A percentile compares a stretch with the other conserved stretches of the same genome.
Conservation (phyloP, 1,140 invertebrate species). For the Hyles euphorbiae region DNA sequence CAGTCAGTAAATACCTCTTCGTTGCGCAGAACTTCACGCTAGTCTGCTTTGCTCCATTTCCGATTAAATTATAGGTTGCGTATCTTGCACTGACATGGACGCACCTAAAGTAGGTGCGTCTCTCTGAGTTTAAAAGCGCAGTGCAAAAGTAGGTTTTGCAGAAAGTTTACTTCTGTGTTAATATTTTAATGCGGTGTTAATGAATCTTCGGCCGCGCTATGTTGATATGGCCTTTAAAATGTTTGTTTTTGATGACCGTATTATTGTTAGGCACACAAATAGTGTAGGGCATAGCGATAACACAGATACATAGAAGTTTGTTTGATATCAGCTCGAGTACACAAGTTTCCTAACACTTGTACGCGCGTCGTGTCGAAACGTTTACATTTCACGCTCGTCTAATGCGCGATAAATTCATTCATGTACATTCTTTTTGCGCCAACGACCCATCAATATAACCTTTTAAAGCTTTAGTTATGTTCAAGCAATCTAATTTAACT, state of each 20-base stretch:
- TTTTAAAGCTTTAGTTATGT: neutral
- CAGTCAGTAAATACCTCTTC: constrained; percentile 16
- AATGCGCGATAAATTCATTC: constrained; percentile 30
- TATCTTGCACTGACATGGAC: constrained; percentile 24
- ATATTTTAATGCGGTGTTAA: too few relatives aligned
- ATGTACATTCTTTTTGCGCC: constrained; percentile 12
- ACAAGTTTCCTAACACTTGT: constrained; percentile 29
- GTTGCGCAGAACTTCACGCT: constrained; percentile 26
- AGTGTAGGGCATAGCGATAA: constrained; percentile 9
- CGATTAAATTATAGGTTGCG: constrained; percentile 40
- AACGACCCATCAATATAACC: constrained; percentile 4
- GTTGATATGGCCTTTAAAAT: too few relatives aligned
- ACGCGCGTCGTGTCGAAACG: constrained; percentile 20
- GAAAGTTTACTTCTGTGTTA: constrained; percentile 7
- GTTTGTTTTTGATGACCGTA: neutral
- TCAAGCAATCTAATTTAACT: neutral
- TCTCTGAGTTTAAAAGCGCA: constrained; percentile 33
- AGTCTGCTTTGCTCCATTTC: constrained; percentile 53
- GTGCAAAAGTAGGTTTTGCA: constrained; percentile 2
- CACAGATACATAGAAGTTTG: constrained; percentile 20
- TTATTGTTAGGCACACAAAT: constrained; percentile 6
- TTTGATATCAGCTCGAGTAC: constrained; percentile 9
- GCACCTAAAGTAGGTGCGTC: constrained; percentile 44
- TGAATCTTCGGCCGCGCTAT: too few relatives aligned
- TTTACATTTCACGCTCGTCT: constrained; percentile 29